Conservation (phyloP, 2,888 invertebrate genomes). For the Pteria penguin region DNA sequence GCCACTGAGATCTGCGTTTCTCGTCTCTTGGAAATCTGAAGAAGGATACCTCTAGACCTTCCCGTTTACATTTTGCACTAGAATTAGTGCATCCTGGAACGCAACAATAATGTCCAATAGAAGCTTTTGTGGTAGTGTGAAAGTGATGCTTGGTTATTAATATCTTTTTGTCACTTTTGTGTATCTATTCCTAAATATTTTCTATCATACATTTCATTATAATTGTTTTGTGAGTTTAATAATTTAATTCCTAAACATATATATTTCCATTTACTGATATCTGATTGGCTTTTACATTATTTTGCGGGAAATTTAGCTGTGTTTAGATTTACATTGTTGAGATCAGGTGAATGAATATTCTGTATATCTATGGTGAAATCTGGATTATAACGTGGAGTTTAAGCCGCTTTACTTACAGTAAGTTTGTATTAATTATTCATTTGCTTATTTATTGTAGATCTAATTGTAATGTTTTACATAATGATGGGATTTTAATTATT, state of each 20-base stretch:
- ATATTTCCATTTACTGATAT: not conserved
- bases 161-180: not conserved
- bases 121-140: not conserved
- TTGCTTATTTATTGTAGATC: not conserved
- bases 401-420: not conserved
- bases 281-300: not conserved
- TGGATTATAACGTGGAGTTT: not conserved
- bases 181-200: not conserved
- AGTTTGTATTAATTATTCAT: not conserved
- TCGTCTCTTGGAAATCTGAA: not conserved
- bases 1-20: not conserved
- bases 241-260: not conserved
- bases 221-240: not conserved
- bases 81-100: not conserved
- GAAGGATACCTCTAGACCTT: not conserved
- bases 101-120: not conserved
- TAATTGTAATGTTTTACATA: not conserved
- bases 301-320: not conserved
- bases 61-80: not conserved
- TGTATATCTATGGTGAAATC: too few relatives aligned
- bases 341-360: too few relatives aligned
- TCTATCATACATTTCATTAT: not conserved
- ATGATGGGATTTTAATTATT: not conserved
- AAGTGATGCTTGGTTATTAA: not conserved
- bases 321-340: not conserved